phyloP scores from a whole-genome alignment of 2,113 vertebrate species.

The Hippocampus barbouri region DNA sequence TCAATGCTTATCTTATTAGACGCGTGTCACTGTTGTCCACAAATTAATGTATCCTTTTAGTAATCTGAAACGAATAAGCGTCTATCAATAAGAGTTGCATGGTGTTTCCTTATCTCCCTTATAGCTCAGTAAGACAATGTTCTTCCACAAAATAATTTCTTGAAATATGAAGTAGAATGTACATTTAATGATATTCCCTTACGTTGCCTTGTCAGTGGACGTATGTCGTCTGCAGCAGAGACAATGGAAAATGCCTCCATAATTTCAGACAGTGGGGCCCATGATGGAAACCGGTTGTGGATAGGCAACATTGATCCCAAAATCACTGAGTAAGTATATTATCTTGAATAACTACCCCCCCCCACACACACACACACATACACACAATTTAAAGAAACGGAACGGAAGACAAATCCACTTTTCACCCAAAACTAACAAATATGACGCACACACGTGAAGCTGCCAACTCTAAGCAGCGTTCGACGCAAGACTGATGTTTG shows the following conservation, averaged over 20 bases:
- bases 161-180: too few species aligned
- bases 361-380: too few species aligned
- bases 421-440: conserved; percentile 4
- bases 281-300: conserved; percentile 94
- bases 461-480: conserved; percentile 4
- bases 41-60: too few species aligned
- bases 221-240: conserved; percentile 83
- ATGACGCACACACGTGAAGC: not conserved
- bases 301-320: conserved; percentile 95
- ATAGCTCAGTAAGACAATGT: not conserved
- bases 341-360: too few species aligned
- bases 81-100: not conserved
- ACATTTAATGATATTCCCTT: too few species aligned
- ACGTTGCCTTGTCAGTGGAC: conserved; percentile 43
- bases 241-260: conserved; percentile 92
- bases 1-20: too few species aligned
- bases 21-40: too few species aligned
- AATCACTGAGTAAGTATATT: conserved; percentile 89
- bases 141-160: not conserved
- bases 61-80: not conserved
- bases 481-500: not conserved
- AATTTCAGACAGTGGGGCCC: conserved; percentile 85
- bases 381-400: too few species aligned
- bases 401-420: not conserved
- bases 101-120: not conserved